Conservation (phyloP, 1,140 invertebrate genomes). For the Adelges cooleyi region DNA sequence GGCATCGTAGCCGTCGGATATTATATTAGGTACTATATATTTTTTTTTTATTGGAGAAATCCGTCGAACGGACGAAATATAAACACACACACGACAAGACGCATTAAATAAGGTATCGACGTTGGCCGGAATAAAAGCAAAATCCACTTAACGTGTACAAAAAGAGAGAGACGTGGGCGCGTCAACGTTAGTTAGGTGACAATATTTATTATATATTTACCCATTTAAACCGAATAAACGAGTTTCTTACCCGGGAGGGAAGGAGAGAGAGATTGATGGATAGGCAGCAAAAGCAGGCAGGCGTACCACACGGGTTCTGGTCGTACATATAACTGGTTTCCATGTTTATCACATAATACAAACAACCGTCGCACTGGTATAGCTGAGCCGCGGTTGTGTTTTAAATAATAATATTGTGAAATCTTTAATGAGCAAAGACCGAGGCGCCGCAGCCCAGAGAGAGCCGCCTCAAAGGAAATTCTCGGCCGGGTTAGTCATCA, state of each 20-base stretch:
- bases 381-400: not conserved
- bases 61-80: too few relatives aligned
- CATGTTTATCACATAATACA: too few relatives aligned
- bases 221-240: slow-evolving; percentile 7
- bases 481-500: slow-evolving; percentile 20
- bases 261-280: slow-evolving; percentile 18
- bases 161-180: slow-evolving; percentile 9
- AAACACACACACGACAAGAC: too few relatives aligned
- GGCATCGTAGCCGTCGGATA: too few relatives aligned
- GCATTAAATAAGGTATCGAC: too few relatives aligned
- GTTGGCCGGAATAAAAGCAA: slow-evolving; percentile 14
- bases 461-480: not conserved
- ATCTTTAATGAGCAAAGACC: slow-evolving; percentile 12
- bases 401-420: not conserved
- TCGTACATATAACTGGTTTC: too few relatives aligned
- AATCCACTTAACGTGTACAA: slow-evolving; percentile 19
- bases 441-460: not conserved
- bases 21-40: too few relatives aligned
- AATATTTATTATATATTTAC: not conserved
- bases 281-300: not conserved
- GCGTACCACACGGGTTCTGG: too few relatives aligned
- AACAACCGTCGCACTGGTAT: too few relatives aligned
- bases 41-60: too few relatives aligned
- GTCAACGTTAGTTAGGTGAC: slow-evolving; percentile 10
- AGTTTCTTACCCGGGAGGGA: too few relatives aligned